phyloP scores from a whole-genome alignment of 2,113 vertebrate genomes.

The Mystacornis crossleyi region DNA sequence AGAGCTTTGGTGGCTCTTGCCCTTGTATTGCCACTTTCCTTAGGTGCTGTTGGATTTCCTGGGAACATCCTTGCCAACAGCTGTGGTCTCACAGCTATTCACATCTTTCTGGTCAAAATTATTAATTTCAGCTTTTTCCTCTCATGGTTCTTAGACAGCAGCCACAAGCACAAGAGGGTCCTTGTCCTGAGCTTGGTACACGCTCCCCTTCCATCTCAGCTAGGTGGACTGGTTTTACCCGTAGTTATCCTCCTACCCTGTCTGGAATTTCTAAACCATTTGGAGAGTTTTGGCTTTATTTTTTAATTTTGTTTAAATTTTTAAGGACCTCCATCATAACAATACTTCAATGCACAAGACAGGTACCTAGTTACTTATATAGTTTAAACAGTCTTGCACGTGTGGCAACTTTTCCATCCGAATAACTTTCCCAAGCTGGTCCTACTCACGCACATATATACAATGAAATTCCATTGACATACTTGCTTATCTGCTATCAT shows the following conservation, averaged over 20 bases:
- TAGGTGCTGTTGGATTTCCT: background rate
- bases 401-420: background rate
- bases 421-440: background rate
- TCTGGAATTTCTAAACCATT: background rate
- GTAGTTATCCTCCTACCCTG: background rate
- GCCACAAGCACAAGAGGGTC: background rate
- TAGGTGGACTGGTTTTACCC: background rate
- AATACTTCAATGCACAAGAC: background rate
- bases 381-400: background rate
- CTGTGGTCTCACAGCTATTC: background rate
- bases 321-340: background rate
- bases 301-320: background rate
- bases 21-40: background rate
- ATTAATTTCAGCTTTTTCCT: background rate
- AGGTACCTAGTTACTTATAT: background rate
- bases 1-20: background rate
- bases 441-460: background rate
- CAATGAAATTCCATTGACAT: background rate
- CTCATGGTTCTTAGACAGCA: background rate
- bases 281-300: accelerated
- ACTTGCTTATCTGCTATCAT: background rate
- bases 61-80: background rate
- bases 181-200: background rate
- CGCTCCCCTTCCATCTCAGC: background rate
- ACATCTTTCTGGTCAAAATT: background rate